phyloP scores from a whole-genome alignment of 2,113 vertebrate species.

The Jaculus jaculus region DNA sequence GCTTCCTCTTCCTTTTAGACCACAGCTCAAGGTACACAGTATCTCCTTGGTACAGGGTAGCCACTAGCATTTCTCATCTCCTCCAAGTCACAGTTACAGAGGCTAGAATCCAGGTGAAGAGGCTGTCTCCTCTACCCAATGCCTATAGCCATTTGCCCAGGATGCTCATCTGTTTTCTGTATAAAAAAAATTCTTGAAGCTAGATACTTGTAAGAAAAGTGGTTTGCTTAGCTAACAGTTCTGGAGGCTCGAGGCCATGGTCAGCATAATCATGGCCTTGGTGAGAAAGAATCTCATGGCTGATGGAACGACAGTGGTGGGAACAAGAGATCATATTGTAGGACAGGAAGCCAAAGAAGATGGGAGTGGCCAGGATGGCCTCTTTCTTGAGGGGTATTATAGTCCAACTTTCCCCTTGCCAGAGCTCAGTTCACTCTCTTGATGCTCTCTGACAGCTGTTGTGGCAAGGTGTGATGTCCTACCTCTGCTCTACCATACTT shows the following conservation, averaged over 20 bases:
- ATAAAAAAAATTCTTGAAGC: too few species aligned
- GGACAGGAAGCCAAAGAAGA: neutral
- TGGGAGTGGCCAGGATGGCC: neutral
- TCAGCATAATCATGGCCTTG: neutral
- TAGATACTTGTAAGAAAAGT: neutral
- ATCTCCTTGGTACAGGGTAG: neutral
- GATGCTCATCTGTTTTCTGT: neutral
- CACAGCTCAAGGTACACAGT: neutral
- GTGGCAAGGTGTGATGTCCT: too few species aligned
- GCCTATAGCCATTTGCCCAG: neutral
- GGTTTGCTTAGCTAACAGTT: neutral
- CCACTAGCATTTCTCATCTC: neutral
- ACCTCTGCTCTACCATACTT: too few species aligned
- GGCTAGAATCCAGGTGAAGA: neutral
- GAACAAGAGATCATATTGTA: neutral
- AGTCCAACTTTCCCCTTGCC: too few species aligned
- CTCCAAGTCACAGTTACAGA: neutral
- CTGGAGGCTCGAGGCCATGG: neutral
- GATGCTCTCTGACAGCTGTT: too few species aligned
- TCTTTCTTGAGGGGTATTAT: too few species aligned
- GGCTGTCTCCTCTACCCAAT: neutral
- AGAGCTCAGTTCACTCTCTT: too few species aligned
- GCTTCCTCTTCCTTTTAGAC: neutral
- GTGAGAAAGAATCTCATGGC: neutral
- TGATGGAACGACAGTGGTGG: neutral